Evolutionary conservation across 2,113 vertebrate genomes (phyloP), one percentile per base, ranked within the genome.

Genomic region (Indri indri): DNA sequence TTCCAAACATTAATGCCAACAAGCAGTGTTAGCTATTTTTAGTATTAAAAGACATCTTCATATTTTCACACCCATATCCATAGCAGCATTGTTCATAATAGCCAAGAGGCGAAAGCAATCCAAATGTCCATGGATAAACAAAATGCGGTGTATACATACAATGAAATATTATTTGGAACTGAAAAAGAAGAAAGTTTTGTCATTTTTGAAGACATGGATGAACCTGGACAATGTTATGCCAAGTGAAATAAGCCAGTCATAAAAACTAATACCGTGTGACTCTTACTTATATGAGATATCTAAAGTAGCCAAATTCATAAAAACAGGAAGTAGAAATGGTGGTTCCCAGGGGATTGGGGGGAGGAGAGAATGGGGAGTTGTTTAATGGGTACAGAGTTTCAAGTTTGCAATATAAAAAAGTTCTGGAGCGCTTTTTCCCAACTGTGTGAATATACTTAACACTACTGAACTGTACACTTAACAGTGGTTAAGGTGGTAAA

Each of bases 21-120:
- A 65, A 87, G 52, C 68, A 77, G 18, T 40, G n/a, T 71, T 71
- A 68, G 30, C 8, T 83, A 80, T 68, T 95, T 57, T 50, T 73
- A 40, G 18, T 88, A 77, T 77, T 84, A 88, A 95, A 93, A 93
- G n/a, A 74, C 73, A 80, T 88, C 82, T 45, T 83, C 32, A 17
- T 66, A 91, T 74, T 79, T 92, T 27, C 12, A 57, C 10, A 70
- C 25, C 22, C 61, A n/a, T 73, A 59, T 90, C 88, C 68, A 91
- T 23, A 42, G 66, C 27, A 92, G 47, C 87, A 45, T 40, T 73
- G 20, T 68, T 73, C 80, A 90, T 63, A 65, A 45, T 40, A 90
- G 37, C 65, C 37, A 80, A 85, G 54, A 80, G 45, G 52, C 23
- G 12, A 37, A 63, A 9, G 7, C 20, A 54, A 65, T 20, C 30